Evolutionary conservation across 2,888 invertebrate genomes (phyloP).

Genomic region (Gymnosoma rotundatum): DNA sequence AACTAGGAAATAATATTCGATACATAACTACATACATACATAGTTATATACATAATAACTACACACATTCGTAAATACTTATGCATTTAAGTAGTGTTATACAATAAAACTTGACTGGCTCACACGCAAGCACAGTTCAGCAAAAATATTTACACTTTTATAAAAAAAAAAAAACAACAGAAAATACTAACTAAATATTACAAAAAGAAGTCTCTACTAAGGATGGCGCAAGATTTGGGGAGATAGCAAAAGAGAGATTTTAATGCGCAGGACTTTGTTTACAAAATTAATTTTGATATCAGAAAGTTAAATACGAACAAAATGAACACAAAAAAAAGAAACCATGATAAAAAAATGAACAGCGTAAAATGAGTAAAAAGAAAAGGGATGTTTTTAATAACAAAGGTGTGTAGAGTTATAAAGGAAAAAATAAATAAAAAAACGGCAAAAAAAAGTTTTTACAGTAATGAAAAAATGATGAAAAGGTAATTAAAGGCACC

Average conservation of each 20-base stretch:
- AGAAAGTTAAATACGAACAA: not conserved
- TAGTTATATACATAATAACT: too few species aligned
- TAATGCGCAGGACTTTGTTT: conserved; percentile 50
- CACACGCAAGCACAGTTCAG: not conserved
- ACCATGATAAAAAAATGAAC: not conserved
- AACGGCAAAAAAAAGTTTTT: too few species aligned
- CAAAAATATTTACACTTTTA: not conserved
- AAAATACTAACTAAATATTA: not conserved
- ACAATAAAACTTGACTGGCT: conserved; percentile 20
- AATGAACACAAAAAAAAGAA: conserved; percentile 1
- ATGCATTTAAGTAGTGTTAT: not conserved
- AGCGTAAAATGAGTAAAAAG: not conserved
- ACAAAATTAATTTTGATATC: not conserved
- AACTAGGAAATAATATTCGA: conserved; percentile 21
- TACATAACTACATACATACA: too few species aligned
- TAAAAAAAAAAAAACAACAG: not conserved
- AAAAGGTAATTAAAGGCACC: too few species aligned
- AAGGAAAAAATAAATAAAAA: too few species aligned
- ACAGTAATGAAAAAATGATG: too few species aligned
- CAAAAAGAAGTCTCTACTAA: not conserved
- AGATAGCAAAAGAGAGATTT: not conserved
- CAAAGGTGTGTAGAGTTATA: too few species aligned
- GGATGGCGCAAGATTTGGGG: not conserved
- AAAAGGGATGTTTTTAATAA: too few species aligned
- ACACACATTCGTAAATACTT: too few species aligned